Evolutionary conservation across 2,888 invertebrate genomes (phyloP), one percentile per base, ranked within the genome.

Genomic region (Orthonevra nobilis): DNA sequence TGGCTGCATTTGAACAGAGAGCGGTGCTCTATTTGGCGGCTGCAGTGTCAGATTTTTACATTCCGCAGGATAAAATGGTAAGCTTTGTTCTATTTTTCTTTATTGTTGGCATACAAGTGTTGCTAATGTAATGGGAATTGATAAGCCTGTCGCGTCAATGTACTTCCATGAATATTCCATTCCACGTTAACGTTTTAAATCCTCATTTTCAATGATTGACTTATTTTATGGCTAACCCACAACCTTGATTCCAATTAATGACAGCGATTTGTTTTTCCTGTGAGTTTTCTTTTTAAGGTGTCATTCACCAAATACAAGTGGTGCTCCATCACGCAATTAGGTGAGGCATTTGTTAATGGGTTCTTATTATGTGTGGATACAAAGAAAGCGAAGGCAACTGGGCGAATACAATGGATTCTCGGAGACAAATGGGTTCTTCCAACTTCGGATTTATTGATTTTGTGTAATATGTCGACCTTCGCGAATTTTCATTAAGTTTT

Each of bases 11-110:
- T 46, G 93, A 93, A 4, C 87, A 91, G 0, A 90, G 91, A 23
- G 96, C 95, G 0, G 87, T 98, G 83, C 89, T 99, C n/a, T 99
- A 97, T 88, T 91, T 99, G 60, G 98, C 99, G 12, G 99, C 99
- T 1, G 99, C 99, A 2, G 99, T 99, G 0, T 98, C 99, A 0
- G 99, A 99, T 90, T 99, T 99, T 91, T 99, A 99, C 89, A 93
- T 99, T 87, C 98, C 98, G 42, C 93, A 94, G 82, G 93, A 94
- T 86, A 91, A 96, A 91, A 94, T 99, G 94, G 97, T 97, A 89
- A 91, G 87, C n/a, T n/a, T n/a, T n/a, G n/a, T n/a, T n/a, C n/a
- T n/a, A n/a, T n/a, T n/a, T n/a, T n/a, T 84, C 23, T 32, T 19
- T 10, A n/a, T 12, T 9, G 10, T 36, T 20, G n/a, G 6, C n/a